Evolutionary conservation across 2,113 vertebrate species (phyloP), one percentile per base, ranked within the genome.

Genomic region (Capricornis sumatraensis): DNA sequence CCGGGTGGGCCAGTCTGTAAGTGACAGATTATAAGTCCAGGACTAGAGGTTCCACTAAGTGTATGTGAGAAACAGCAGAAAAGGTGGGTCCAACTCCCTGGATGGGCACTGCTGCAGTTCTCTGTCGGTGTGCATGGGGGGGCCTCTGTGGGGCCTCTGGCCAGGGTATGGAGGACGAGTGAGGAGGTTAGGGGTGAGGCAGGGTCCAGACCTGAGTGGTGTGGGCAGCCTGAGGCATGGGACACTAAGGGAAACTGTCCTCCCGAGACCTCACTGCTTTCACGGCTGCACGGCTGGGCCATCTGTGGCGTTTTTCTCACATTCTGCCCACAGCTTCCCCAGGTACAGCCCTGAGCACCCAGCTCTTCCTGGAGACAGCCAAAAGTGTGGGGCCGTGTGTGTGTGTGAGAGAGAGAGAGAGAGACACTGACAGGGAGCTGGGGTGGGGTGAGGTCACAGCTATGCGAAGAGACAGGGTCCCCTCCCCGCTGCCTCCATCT

Each of bases 11-110:
- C 95, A 95, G 79, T 58, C 97, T 96, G 85, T 89, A 91, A 60
- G 95, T 96, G 96, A 96, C 93, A 98, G 96, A 91, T 97, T 97
- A 92, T 97, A 91, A 57, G 87, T 94, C 97, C 96, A 71, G 94
- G 93, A 86, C 92, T 94, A 91, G 93, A 89, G 87, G 95, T 97
- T 96, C 96, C 87, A 93, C 94, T 55, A 91, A 98, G 78, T 89
- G 67, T 86, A 43, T 47, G 43, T 88, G 47, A 89, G 91, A 95
- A 96, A 97, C 82, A 62, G 45, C 88, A 96, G 91, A 93, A 96
- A 87, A 89, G 79, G 83, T 83, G 91, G 91, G 45, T 86, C 86
- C 78, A 62, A 17, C 36, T 71, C 60, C 50, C 71, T 40, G 83
- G 83, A 55, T 43, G 78, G 96, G 95, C 94, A 71, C 33, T 60